Base-by-base conservation (phyloP, 2,797 vertebrate species). In the Simalia tracyae region DNA sequence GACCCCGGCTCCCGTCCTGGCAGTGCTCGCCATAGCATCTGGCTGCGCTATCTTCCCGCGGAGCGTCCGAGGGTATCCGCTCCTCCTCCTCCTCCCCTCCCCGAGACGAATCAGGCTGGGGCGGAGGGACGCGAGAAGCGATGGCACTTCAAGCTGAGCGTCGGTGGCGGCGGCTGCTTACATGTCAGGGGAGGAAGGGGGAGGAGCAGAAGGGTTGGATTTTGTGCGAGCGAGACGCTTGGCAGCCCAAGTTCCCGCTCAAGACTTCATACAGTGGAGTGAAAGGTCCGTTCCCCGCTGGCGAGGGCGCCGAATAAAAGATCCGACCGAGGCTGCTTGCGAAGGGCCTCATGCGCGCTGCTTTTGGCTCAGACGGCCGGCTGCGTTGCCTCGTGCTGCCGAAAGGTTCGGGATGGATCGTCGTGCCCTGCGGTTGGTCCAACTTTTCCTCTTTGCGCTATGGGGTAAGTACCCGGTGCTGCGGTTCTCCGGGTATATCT, bases 391-490 rank as follows among this genome's bases (percentile, higher is more conserved):
- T 91, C 31, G 22, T 56, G 87, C 84, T 64, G 42, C 36, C 19
- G 36, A 60, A n/a, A 92, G 24, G 60, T 22, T 50, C 60, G 60
- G 68, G 85, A 93, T 93, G 93, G 90, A 90, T 84, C 64, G 0
- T 9, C 85, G 19, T 19, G 36, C 61, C 28, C 84, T 84, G 17
- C 66, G 88, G 36, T 6, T 85, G 76, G 60, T 10, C 89, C 94
- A 86, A 22, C 94, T 96, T 36, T 91, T 92, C 1, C 66, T 95
- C 54, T 64, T 96, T 68, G 91, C 92, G 68, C 90, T 96, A 5
- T 95, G 95, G 86, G 95, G 96, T 96, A 42, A 96, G 96, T 84
- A 42, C 87, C 6, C 2, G 11, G 4, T 2, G 46, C 22, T 56
- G 31, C 54, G 19, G 11, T 59, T 24, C 36, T 42, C 9, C 26